Conservation (phyloP, 2,888 invertebrate species). For the Cheilosia soror region DNA sequence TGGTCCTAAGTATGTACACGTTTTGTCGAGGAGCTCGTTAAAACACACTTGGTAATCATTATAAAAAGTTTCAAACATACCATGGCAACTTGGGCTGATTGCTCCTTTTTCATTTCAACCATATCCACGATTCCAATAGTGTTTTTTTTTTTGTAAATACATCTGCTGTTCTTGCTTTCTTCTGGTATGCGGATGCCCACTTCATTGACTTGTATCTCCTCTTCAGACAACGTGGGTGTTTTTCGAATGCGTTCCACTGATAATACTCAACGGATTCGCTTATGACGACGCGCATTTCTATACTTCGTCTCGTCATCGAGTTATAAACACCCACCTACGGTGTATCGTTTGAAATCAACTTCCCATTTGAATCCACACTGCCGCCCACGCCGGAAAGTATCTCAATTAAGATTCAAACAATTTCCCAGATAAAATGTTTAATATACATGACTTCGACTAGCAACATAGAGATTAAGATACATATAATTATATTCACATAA, state of each 20-base stretch:
- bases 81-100: too few relatives aligned
- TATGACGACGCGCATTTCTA: background rate
- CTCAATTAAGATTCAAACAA: constrained; percentile 12
- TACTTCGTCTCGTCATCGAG: background rate
- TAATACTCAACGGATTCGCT: background rate
- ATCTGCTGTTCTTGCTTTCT: too few relatives aligned
- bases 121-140: too few relatives aligned
- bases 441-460: constrained; percentile 50
- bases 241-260: background rate
- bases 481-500: constrained; percentile 32
- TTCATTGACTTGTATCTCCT: too few relatives aligned
- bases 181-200: too few relatives aligned
- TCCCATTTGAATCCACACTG: background rate
- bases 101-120: too few relatives aligned
- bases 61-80: too few relatives aligned
- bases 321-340: constrained; percentile 21
- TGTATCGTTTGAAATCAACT: background rate
- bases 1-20: too few relatives aligned
- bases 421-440: constrained; percentile 55
- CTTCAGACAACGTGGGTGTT: background rate
- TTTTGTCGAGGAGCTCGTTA: too few relatives aligned
- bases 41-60: too few relatives aligned
- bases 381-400: background rate
- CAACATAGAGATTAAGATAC: constrained; percentile 35
- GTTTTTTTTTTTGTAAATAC: too few relatives aligned